Percentiles rank a stretch among this genome's conserved stretches.
Evolutionary conservation across 2,888 invertebrate species (phyloP).

Genomic region (Choreutis nemorana): DNA sequence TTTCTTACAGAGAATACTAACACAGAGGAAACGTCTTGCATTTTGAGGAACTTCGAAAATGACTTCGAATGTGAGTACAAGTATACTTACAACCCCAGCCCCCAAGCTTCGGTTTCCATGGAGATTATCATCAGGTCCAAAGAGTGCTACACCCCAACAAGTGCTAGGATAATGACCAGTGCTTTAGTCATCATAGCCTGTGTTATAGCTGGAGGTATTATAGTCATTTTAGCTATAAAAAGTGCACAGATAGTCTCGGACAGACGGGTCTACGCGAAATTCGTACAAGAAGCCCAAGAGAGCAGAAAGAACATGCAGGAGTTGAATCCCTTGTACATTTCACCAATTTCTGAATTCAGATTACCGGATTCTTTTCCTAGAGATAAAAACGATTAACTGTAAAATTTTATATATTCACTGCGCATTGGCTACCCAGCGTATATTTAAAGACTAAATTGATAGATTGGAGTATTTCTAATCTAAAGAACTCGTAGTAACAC

Average conservation of each 20-base stretch:
- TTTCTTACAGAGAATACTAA: slow-evolving; percentile 25
- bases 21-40: slow-evolving; percentile 29
- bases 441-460: no score
- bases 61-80: slow-evolving; percentile 41
- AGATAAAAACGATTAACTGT: slow-evolving; percentile 35
- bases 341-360: slow-evolving; percentile 64
- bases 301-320: slow-evolving; percentile 43
- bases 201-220: slow-evolving; percentile 52
- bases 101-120: slow-evolving; percentile 29
- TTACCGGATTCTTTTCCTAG: slow-evolving; percentile 60
- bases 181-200: slow-evolving; percentile 42
- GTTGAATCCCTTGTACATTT: slow-evolving; percentile 70
- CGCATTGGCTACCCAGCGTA: no score
- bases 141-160: slow-evolving; percentile 38
- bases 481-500: no score
- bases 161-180: slow-evolving; percentile 37
- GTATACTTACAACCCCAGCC: slow-evolving; percentile 40
- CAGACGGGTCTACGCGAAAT: slow-evolving; percentile 60
- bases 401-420: no score
- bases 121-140: slow-evolving; percentile 39
- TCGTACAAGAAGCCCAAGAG: slow-evolving; percentile 46
- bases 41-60: slow-evolving; percentile 31
- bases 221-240: slow-evolving; percentile 43
- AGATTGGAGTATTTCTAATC: no score
- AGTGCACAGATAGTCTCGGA: slow-evolving; percentile 52